Conservation (phyloP, 2,888 invertebrate species). For the Sisyra nigra region DNA sequence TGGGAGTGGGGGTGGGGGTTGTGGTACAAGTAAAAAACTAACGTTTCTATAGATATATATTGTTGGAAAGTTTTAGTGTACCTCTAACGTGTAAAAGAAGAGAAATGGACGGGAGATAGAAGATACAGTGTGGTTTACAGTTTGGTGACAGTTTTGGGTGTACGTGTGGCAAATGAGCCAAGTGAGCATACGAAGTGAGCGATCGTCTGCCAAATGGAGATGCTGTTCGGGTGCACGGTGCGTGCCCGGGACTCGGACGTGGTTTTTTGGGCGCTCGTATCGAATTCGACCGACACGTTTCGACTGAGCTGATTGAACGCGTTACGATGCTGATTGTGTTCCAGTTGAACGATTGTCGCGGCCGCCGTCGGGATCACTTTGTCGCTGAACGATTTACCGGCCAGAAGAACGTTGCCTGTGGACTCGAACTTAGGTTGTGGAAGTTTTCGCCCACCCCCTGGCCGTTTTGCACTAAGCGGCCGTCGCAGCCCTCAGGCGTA, state of each 20-base stretch:
- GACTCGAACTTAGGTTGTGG: constrained; percentile 3
- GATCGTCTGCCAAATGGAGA: constrained; percentile 28
- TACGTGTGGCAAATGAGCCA: constrained; percentile 26
- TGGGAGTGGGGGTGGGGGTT: too few relatives aligned
- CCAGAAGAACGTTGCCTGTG: constrained; percentile 5
- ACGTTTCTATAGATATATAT: too few relatives aligned
- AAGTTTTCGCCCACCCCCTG: neutral
- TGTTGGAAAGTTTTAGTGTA: too few relatives aligned
- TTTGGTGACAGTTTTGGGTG: constrained; percentile 15
- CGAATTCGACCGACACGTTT: constrained; percentile 6
- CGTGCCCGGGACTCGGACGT: neutral
- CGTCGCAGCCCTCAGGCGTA: constrained; percentile 40
- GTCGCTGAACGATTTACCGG: constrained; percentile 3
- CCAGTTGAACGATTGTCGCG: constrained; percentile 7
- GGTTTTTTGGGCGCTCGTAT: neutral
- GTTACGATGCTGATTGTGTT: constrained; percentile 4
- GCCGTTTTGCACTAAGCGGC: constrained; percentile 6
- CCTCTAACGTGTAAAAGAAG: too few relatives aligned
- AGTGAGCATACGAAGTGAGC: constrained; percentile 29
- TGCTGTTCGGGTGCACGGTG: constrained; percentile 15
- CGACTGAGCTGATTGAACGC: constrained; percentile 8
- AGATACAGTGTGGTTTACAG: too few relatives aligned
- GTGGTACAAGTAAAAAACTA: too few relatives aligned
- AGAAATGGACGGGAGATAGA: too few relatives aligned
- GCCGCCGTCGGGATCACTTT: constrained; percentile 4